These are phyloP conservation scores for Trichopria drosophilae DNA, from an alignment of 2,888 invertebrate genomes.

Conservation along the genomic window DNA sequence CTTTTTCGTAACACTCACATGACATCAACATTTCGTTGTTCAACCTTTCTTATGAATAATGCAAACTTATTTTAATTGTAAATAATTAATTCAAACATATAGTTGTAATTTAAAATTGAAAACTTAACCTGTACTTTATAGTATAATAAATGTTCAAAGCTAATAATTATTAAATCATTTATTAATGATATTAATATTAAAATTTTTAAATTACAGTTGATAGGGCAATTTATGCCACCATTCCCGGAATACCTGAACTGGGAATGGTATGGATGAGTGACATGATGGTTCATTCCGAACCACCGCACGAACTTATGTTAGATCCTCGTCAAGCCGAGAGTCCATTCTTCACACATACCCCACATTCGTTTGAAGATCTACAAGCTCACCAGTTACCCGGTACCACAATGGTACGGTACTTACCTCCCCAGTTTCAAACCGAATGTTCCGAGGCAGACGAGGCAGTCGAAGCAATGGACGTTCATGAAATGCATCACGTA, in stretches of 20 bases:
- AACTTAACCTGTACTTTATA: too few species aligned
- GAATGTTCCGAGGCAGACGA: slow-evolving; percentile 56
- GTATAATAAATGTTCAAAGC: too few species aligned
- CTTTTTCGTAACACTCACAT: too few species aligned
- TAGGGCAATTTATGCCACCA: slow-evolving; percentile 56
- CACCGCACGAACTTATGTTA: slow-evolving; percentile 54
- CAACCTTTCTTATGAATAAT: too few species aligned
- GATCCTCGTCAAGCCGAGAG: slow-evolving; percentile 55
- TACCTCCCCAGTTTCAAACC: slow-evolving; percentile 52
- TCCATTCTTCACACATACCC: slow-evolving; percentile 52
- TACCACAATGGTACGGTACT: slow-evolving; percentile 54
- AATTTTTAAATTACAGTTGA: slow-evolving; percentile 13
- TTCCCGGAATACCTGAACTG: slow-evolving; percentile 65
- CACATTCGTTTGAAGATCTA: slow-evolving; percentile 53
- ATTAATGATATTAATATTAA: slow-evolving; percentile 25
- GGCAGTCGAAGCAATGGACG: slow-evolving; percentile 53
- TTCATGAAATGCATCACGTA: slow-evolving; percentile 54
- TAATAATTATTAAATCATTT: too few species aligned
- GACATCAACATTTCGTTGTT: too few species aligned
- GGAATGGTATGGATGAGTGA: slow-evolving; percentile 73
- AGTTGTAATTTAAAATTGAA: too few species aligned
- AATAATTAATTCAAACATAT: too few species aligned
- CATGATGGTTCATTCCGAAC: slow-evolving; percentile 56
- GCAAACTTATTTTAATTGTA: too few species aligned
- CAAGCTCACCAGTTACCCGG: slow-evolving; percentile 55